Evolutionary conservation across 2,797 vertebrate species (phyloP).

Genomic region (Sciaenops ocellatus): DNA sequence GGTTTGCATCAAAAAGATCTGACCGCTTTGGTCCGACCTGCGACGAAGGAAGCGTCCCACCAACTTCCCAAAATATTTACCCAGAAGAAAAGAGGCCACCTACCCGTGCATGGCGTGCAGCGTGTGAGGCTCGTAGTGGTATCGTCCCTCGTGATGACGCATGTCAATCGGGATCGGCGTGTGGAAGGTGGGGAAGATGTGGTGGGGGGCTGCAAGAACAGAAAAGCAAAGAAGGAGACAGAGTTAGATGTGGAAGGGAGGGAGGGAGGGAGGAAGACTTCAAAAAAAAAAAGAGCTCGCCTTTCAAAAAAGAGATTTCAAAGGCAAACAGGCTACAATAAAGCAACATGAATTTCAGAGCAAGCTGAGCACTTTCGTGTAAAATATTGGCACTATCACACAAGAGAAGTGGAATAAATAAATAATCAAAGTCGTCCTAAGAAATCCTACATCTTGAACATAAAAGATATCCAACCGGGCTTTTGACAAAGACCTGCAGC

Average conservation of each 20-base stretch:
- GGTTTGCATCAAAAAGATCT: slow-evolving; percentile 17
- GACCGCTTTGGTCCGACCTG: background rate
- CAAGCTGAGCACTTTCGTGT: slow-evolving; percentile 83
- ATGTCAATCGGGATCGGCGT: slow-evolving; percentile 95
- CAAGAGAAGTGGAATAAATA: slow-evolving; percentile 93
- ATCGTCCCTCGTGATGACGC: slow-evolving; percentile 95
- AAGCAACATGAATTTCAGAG: slow-evolving; percentile 89
- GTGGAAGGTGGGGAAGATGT: slow-evolving; percentile 94
- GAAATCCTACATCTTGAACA: slow-evolving; percentile 94
- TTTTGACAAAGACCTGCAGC: slow-evolving; percentile 96
- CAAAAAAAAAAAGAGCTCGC: slow-evolving; percentile 42
- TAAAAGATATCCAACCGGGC: slow-evolving; percentile 94
- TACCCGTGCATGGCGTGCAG: slow-evolving; percentile 94
- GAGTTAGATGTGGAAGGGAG: slow-evolving; percentile 32
- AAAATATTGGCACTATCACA: slow-evolving; percentile 90
- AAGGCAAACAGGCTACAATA: slow-evolving; percentile 84
- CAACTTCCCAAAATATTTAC: background rate
- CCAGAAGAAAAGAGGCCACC: slow-evolving; percentile 66
- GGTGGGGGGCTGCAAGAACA: slow-evolving; percentile 88
- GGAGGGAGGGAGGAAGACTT: slow-evolving; percentile 40
- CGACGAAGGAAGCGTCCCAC: background rate
- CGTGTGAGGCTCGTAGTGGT: slow-evolving; percentile 94
- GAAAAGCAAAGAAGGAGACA: slow-evolving; percentile 43
- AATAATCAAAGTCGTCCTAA: slow-evolving; percentile 94
- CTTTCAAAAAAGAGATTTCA: slow-evolving; percentile 75